A percentile compares a stretch with the other conserved stretches of the same genome.
phyloP scores from a whole-genome alignment of 2,797 vertebrate species.

The Cossypha dichroa region DNA sequence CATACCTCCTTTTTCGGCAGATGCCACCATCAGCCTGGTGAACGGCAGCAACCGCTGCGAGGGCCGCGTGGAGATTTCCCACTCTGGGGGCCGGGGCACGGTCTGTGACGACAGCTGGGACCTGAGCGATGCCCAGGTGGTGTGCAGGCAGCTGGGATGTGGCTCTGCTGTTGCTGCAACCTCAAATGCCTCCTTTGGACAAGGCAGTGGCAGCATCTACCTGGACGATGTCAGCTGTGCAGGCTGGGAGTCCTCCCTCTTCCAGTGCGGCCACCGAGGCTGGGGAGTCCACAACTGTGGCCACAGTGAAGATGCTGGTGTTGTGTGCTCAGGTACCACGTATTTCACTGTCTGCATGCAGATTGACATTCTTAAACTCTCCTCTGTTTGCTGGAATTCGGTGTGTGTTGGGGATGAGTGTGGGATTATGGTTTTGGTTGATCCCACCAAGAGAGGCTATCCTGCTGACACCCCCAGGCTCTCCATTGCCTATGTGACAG shows the following conservation, averaged over 20 bases:
- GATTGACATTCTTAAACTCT: too few relatives aligned
- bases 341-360: too few relatives aligned
- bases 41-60: background rate
- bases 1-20: too few relatives aligned
- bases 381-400: too few relatives aligned
- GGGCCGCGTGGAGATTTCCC: too few relatives aligned
- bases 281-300: background rate
- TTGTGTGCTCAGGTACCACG: background rate
- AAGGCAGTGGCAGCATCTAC: background rate
- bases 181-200: background rate
- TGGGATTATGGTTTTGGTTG: too few relatives aligned
- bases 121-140: too few relatives aligned
- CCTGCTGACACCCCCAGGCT: rapidly evolving
- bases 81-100: too few relatives aligned
- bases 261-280: rapidly evolving
- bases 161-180: background rate
- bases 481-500: background rate
- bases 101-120: too few relatives aligned
- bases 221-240: background rate
- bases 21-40: background rate
- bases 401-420: too few relatives aligned
- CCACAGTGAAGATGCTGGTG: background rate
- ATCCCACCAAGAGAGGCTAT: rapidly evolving
- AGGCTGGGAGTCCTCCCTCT: rapidly evolving
- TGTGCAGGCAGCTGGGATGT: too few relatives aligned